These are phyloP conservation scores for Etheostoma cragini DNA, from an alignment of 2,113 vertebrate genomes.

Conservation along the genomic window DNA sequence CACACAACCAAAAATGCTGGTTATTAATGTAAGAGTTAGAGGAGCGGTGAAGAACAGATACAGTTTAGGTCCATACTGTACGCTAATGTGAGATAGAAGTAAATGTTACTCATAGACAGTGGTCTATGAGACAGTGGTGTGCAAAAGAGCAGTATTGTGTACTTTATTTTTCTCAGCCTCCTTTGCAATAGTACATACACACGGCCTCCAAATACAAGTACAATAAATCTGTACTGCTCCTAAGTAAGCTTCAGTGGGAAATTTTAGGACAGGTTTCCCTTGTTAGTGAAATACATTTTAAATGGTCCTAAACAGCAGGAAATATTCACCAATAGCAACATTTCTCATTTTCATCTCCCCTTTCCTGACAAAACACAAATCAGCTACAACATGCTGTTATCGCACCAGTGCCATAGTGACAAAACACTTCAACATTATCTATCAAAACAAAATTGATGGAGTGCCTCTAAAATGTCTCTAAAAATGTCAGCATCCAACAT, in stretches of 20 bases:
- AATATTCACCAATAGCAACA: conserved; percentile 21
- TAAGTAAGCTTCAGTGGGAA: not conserved
- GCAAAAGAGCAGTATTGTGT: not conserved
- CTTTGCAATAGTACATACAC: not conserved
- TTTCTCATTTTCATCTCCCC: conserved; percentile 9
- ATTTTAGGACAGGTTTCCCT: not conserved
- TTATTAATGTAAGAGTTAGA: conserved; percentile 55
- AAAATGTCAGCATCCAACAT: conserved; percentile 56
- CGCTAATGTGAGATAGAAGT: conserved; percentile 44
- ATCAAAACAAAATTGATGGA: conserved; percentile 62
- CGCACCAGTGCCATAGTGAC: conserved; percentile 24
- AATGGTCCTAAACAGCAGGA: conserved; percentile 18
- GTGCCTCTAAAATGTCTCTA: conserved; percentile 32
- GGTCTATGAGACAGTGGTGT: not conserved
- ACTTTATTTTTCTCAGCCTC: not conserved
- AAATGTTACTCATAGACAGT: conserved; percentile 1
- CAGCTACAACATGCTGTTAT: conserved; percentile 39
- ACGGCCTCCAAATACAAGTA: conserved; percentile 6
- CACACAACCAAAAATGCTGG: conserved; percentile 60
- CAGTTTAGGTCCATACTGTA: not conserved
- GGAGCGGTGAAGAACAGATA: conserved; percentile 13
- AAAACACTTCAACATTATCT: conserved; percentile 41
- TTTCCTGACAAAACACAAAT: conserved; percentile 47
- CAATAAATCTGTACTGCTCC: not conserved
- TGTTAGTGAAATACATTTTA: not conserved